Evolutionary conservation across 1,140 invertebrate genomes (phyloP), one percentile per base, ranked within the genome.

Genomic region (Heliconius congener): DNA sequence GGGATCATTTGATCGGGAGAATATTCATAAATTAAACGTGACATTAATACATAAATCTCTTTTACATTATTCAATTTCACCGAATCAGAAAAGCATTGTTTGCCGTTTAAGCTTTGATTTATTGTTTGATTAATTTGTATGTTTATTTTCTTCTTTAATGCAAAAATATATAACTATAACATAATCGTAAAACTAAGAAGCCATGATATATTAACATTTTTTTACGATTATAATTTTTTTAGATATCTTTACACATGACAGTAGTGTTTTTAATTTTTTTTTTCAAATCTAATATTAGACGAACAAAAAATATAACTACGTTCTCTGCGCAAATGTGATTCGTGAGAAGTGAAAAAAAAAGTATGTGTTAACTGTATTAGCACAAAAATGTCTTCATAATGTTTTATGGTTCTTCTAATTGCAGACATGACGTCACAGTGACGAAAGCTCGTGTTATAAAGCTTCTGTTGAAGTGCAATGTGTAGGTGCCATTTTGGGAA

Each of bases 391-490:
- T 66, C 60, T 66, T 66, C 27, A 66, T 30, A 66, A 27, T 66
- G 4, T 66, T 66, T 30, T 16, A 66, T 66, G 60, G 50, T 71
- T 73, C 74, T 79, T 86, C 85, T 88, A 88, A 87, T 87, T 86
- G 81, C 57, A 34, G 11, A 27, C 13, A 74, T 88, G 84, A 88
- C 87, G 86, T 87, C 78, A 82, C 30, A 3, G 50, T 81, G 83
- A 85, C 85, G 86, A 70, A 79, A 79, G 66, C n/a, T n/a, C 71
- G 70, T 19, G 3, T 23, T 66, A 30, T 16, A 66, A 1, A 74
- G 73, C 42, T 71, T 39, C n/a, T 76, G 18, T 60, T 76, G 74
- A 55, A 72, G 71, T 76, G 60, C 27, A 76, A 76, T 66, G 39
- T 74, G 77, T 74, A 50, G 77, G 70, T 37, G 70, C 46, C 46